Base-by-base conservation (phyloP, 2,888 invertebrate species). In the Bembecia ichneumoniformis region DNA sequence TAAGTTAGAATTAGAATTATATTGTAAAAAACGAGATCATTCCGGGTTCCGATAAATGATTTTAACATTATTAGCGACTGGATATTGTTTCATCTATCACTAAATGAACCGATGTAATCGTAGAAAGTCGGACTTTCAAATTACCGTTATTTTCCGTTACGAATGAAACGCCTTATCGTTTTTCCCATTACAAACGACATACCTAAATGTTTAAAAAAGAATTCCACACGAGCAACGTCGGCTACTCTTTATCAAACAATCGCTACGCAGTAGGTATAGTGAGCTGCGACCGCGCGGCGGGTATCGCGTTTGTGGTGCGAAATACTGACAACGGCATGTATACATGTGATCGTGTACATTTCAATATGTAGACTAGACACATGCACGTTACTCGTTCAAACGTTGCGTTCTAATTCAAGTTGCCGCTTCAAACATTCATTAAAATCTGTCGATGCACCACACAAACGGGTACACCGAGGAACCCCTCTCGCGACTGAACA, bases 361-460 rank as follows among this genome's bases (percentile, higher is more conserved):
- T 48, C 53, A 53, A 52, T 53, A 61, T 52, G 56, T 57, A 58
- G 57, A 59, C 61, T 61, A 60, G 55, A 63, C 60, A 64, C 59
- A 64, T 59, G 64, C 63, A 63, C 57, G 60, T 49, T 58, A 57
- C 56, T 56, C 62, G 58, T 63, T 60, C 13, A 15, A 5, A 44
- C 44, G 15, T 15, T 44, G 16, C 5, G 17, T 44, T 16, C 15
- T 16, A 10, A 44, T 7, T 7, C 15, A 44, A 44, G 44, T 44
- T 44, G 9, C 16, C 14, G 9, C 16, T 11, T 44, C 17, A 15
- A 44, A 11, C 11, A 44, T 28, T 44, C 44, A 44, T 44, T 44
- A 13, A 5, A 43, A n/a, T n/a, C 11, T 40, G 14, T 10, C 4
- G 14, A 40, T 40, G 14, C 40, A 40, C 13, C 28, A 9, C 9